Conservation (phyloP, 1,140 invertebrate species). For the Drosophila triauraria region DNA sequence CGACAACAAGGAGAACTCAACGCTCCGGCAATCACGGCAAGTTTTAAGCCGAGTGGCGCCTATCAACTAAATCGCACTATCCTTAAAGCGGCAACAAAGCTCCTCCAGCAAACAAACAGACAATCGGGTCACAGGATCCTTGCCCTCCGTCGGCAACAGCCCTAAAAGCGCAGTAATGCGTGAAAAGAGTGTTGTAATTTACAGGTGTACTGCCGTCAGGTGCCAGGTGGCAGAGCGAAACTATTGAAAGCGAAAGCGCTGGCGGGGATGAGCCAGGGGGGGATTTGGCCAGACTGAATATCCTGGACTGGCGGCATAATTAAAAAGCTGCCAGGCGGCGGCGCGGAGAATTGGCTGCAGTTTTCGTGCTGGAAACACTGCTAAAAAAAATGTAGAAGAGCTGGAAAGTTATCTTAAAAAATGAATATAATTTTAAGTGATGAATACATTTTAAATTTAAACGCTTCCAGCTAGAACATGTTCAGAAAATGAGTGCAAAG, state of each 20-base stretch:
- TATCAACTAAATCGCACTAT: constrained; percentile 75
- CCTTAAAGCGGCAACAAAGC: constrained; percentile 19
- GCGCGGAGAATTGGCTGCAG: constrained; percentile 54
- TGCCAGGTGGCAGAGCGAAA: constrained; percentile 49
- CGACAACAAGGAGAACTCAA: constrained; percentile 29
- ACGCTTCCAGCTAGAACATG: no score
- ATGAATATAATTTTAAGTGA: background rate
- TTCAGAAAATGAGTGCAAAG: no score
- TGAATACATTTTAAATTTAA: no score
- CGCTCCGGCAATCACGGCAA: constrained; percentile 35
- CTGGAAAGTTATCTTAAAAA: background rate
- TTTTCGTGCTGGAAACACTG: constrained; percentile 14
- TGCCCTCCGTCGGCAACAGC: constrained; percentile 22
- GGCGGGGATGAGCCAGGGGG: constrained; percentile 1
- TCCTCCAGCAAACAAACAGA: constrained; percentile 45
- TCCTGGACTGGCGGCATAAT: constrained; percentile 60
- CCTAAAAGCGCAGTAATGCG: constrained; percentile 75
- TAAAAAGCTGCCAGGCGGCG: constrained; percentile 59
- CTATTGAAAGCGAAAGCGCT: constrained; percentile 32
- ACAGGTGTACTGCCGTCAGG: constrained; percentile 45
- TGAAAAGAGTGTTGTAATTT: constrained; percentile 80
- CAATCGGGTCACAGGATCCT: constrained; percentile 39
- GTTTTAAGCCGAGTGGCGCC: constrained; percentile 47
- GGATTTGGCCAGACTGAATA: constrained; percentile 20
- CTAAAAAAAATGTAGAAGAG: background rate